phyloP scores from a whole-genome alignment of 2,888 invertebrate genomes.

The Arge pagana region DNA sequence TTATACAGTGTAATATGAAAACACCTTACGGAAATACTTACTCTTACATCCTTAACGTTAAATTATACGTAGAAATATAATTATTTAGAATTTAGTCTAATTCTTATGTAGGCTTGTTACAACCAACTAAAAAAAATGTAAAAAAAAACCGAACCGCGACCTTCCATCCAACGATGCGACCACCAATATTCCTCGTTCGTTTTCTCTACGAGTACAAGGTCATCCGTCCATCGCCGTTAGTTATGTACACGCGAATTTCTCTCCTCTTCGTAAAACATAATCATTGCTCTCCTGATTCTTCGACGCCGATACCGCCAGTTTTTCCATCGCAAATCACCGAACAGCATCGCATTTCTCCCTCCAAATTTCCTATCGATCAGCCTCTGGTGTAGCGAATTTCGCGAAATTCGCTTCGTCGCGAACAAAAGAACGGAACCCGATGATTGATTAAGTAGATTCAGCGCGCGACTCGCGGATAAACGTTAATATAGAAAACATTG shows the following conservation, averaged over 20 bases:
- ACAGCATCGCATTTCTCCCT: too few relatives aligned
- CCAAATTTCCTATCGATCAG: too few relatives aligned
- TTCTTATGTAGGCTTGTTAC: conserved; percentile 48
- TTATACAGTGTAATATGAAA: conserved; percentile 46
- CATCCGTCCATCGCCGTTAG: conserved; percentile 10
- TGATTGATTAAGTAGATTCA: too few relatives aligned
- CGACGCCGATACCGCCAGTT: conserved; percentile 5
- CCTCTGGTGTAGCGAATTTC: too few relatives aligned
- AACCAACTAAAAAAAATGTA: conserved; percentile 47
- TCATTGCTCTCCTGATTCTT: conserved; percentile 4
- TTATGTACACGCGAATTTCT: conserved; percentile 7
- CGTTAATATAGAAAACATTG: too few relatives aligned
- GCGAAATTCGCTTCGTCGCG: too few relatives aligned
- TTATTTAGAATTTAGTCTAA: conserved; percentile 50
- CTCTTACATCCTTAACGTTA: conserved; percentile 44
- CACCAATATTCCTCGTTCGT: too few relatives aligned
- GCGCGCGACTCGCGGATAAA: too few relatives aligned
- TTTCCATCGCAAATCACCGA: too few relatives aligned
- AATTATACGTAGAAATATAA: conserved; percentile 53
- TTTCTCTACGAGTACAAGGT: too few relatives aligned
- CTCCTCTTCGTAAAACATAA: conserved; percentile 6
- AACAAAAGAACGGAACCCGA: too few relatives aligned
- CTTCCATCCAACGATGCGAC: conserved; percentile 4
- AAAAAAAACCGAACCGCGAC: conserved; percentile 25
- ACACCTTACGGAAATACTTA: conserved; percentile 49